These are phyloP conservation scores for Zaprionus nigranus DNA, from an alignment of 1,140 invertebrate genomes.

Conservation along the genomic window DNA sequence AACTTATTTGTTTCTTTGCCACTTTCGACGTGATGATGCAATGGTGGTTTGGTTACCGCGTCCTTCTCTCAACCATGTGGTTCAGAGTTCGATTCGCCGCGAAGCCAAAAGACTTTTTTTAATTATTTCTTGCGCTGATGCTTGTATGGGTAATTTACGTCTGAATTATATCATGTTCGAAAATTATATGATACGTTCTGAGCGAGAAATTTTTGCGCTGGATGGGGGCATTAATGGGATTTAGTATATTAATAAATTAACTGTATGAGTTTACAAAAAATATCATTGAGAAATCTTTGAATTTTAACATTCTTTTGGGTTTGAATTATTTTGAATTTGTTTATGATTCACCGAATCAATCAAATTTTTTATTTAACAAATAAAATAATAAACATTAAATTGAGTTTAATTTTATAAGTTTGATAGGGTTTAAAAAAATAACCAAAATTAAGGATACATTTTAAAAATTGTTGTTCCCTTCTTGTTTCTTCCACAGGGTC, in stretches of 20 bases:
- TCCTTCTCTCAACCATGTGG: not conserved
- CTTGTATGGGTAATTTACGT: slow-evolving; percentile 79
- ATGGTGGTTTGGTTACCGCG: slow-evolving; percentile 39
- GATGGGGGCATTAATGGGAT: no score
- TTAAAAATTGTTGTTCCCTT: not conserved
- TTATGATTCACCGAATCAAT: no score
- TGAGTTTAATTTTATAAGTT: no score
- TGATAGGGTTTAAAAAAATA: no score
- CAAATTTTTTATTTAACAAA: no score
- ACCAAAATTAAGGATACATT: no score
- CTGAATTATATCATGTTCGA: slow-evolving; percentile 73
- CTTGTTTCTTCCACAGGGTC: slow-evolving; percentile 80
- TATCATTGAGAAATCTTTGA: no score
- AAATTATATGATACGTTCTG: slow-evolving; percentile 47
- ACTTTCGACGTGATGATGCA: fast-evolving
- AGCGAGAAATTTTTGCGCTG: slow-evolving; percentile 60
- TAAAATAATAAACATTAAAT: not conserved
- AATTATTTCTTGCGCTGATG: slow-evolving; percentile 80
- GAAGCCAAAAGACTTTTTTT: not conserved
- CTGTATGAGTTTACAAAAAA: no score
- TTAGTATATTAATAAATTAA: no score
- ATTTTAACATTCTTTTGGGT: no score
- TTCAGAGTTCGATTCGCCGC: slow-evolving; percentile 32
- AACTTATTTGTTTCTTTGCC: not conserved
- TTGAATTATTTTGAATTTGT: no score